Percentiles rank a stretch among this genome's conserved stretches.
Conservation (phyloP, 2,888 invertebrate genomes). For the Eupsilia transversa region DNA sequence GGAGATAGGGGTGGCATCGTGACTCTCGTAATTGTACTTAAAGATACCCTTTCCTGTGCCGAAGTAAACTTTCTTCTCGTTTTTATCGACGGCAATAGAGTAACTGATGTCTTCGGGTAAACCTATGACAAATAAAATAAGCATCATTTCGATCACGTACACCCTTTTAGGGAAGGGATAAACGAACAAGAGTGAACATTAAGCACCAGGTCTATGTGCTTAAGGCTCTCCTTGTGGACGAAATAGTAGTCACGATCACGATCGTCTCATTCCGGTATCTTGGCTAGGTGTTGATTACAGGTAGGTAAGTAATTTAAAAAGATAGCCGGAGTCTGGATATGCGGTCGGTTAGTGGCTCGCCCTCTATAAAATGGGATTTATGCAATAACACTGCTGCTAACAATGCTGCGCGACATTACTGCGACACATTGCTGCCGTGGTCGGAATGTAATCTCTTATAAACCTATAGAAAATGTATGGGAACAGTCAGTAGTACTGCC, state of each 20-base stretch:
- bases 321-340: neutral
- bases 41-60: slow-evolving; percentile 84
- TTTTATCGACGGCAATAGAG: slow-evolving; percentile 83
- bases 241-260: neutral
- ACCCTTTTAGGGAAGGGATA: neutral
- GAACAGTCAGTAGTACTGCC: no score
- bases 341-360: neutral
- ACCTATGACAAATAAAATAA: slow-evolving; percentile 69
- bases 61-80: slow-evolving; percentile 79
- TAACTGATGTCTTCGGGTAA: slow-evolving; percentile 82
- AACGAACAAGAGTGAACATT: no score
- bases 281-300: neutral
- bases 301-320: neutral
- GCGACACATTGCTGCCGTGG: no score
- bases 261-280: neutral
- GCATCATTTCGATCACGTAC: slow-evolving; percentile 5
- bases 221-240: no score
- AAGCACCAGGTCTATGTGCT: no score
- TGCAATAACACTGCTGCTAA: no score
- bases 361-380: neutral
- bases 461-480: no score
- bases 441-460: no score
- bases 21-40: slow-evolving; percentile 77
- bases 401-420: no score
- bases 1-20: slow-evolving; percentile 74